Conservation (phyloP, 2,888 invertebrate genomes). For the Drosophila pegasa region DNA sequence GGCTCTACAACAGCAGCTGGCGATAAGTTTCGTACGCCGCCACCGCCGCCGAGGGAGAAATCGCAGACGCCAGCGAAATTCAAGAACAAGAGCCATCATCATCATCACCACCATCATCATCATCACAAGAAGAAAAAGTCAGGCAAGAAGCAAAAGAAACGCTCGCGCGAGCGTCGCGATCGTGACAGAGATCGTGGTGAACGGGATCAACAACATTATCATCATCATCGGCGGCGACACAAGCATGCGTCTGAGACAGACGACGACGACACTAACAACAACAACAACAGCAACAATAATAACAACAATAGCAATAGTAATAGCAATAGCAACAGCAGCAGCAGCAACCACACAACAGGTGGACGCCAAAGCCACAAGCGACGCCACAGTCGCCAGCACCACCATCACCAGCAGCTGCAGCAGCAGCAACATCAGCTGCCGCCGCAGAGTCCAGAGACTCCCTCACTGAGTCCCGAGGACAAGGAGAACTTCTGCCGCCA, state of each 20-base stretch:
- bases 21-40: slow-evolving; percentile 57
- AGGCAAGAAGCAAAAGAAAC: slow-evolving; percentile 81
- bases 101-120: slow-evolving; percentile 43
- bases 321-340: slow-evolving; percentile 43
- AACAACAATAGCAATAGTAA: slow-evolving; percentile 42
- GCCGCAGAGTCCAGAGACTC: slow-evolving; percentile 22
- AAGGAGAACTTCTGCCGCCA: slow-evolving; percentile 82
- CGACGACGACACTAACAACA: slow-evolving; percentile 47
- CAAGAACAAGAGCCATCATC: slow-evolving; percentile 47
- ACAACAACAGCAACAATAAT: slow-evolving; percentile 38
- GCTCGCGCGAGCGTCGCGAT: slow-evolving; percentile 78
- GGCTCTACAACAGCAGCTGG: slow-evolving; percentile 37
- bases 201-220: slow-evolving; percentile 56
- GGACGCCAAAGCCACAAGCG: slow-evolving; percentile 44
- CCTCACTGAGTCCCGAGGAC: slow-evolving; percentile 80
- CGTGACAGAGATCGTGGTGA: slow-evolving; percentile 47
- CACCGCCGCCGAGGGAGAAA: slow-evolving; percentile 46
- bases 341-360: slow-evolving; percentile 29
- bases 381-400: slow-evolving; percentile 48
- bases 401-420: slow-evolving; percentile 24
- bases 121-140: slow-evolving; percentile 82
- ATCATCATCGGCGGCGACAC: slow-evolving; percentile 76
- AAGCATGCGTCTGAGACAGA: slow-evolving; percentile 73
- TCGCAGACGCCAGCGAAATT: slow-evolving; percentile 64
- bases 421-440: slow-evolving; percentile 26